Evolutionary conservation across 1,140 invertebrate species (phyloP), one percentile per base, ranked within the genome.

Genomic region (Apis dorsata): DNA sequence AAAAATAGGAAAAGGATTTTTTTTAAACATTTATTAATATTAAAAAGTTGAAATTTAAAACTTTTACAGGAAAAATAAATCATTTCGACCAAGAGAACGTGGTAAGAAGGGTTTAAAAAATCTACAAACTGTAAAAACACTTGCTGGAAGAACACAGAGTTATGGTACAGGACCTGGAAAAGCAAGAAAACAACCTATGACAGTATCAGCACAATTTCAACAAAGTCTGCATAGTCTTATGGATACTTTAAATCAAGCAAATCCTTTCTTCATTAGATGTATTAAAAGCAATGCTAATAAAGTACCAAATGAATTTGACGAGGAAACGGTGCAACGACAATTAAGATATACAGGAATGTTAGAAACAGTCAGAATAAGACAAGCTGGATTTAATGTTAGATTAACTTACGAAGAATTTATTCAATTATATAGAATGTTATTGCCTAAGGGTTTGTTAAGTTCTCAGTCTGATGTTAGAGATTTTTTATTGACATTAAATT

Each of bases 251-350:
- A 98, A 98, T 92, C 97, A 98, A 91, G 98, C 98, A 0, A 99
- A 99, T 94, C 98, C 98, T 3, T 99, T 98, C 94, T 99, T 99
- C 92, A 99, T 99, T 84, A 95, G 98, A 69, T 99, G 98, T 93
- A 99, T 99, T 89, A 99, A 99, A 93, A 98, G 98, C 53, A 99
- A 99, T 93, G 95, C 96, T 73, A 96, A 98, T 71, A 99, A 99
- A 95, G 96, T 97, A 84, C 96, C 98, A 1, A 98, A 98, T 92
- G 95, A 96, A 83, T 99, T 99, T 94, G 98, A 99, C 92, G 97
- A 99, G 87, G 97, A 98, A 80, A 97, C 98, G 1, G 98, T 99
- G n/a, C 96, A 98, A 88, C 94, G 98, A 69, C 98, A 98, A 66
- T 86, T 94, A 21, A 90, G 96, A 2, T 99, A 99, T 93, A 99